Evolutionary conservation across 2,888 invertebrate genomes (phyloP).

Genomic region (Agrotis segetum): DNA sequence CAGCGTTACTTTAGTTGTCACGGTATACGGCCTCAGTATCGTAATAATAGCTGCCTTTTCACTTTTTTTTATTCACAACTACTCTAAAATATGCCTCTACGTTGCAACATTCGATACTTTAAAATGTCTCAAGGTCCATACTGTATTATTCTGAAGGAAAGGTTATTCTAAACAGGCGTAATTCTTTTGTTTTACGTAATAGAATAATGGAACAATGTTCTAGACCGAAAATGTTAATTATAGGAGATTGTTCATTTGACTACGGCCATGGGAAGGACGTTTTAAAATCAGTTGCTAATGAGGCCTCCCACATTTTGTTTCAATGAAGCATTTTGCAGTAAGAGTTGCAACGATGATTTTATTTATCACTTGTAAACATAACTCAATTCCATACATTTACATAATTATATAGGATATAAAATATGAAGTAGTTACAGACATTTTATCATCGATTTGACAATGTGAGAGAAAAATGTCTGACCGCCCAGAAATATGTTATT

Average conservation of each 20-base stretch:
- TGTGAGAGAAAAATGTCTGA: background rate
- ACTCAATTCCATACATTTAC: background rate
- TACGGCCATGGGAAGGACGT: constrained; percentile 52
- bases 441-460: constrained; percentile 30
- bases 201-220: constrained; percentile 24
- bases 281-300: constrained; percentile 29
- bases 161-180: constrained; percentile 43
- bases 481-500: constrained; percentile 25
- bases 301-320: constrained; percentile 17
- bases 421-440: background rate
- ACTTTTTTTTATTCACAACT: constrained; percentile 73
- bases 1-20: constrained; percentile 68
- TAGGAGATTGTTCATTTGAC: constrained; percentile 28
- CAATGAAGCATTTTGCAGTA: constrained; percentile 3
- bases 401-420: constrained; percentile 20
- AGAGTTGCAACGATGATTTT: constrained; percentile 1
- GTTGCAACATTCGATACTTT: constrained; percentile 65
- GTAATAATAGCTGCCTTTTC: constrained; percentile 74
- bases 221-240: constrained; percentile 30
- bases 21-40: constrained; percentile 73
- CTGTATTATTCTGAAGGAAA: constrained; percentile 56
- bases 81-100: constrained; percentile 73
- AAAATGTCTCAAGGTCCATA: constrained; percentile 67
- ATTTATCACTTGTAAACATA: constrained; percentile 1
- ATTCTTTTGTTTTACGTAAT: constrained; percentile 58